A percentile compares a stretch with the other conserved stretches of the same genome.
Conservation (phyloP, 2,888 invertebrate genomes). For the Apotomis betuletana region DNA sequence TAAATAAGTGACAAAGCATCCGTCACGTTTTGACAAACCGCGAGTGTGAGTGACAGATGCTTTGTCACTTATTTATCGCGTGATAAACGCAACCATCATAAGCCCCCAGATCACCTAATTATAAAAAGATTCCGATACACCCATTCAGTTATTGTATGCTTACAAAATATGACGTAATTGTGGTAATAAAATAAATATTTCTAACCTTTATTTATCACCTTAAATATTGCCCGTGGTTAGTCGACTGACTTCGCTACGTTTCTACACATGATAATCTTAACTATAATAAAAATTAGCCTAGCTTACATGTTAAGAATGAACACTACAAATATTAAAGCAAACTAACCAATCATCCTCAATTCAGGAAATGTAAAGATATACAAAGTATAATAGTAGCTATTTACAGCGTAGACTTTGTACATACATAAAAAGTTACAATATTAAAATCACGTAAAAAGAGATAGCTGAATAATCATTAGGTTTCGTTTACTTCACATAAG, state of each 20-base stretch:
- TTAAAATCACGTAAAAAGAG: constrained; percentile 25
- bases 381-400: constrained; percentile 61
- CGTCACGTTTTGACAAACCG: too few relatives aligned
- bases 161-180: constrained; percentile 43
- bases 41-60: too few relatives aligned
- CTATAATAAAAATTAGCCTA: constrained; percentile 48
- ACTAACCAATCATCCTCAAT: constrained; percentile 68
- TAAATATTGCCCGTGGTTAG: constrained; percentile 53
- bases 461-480: constrained; percentile 11
- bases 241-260: constrained; percentile 48
- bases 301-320: constrained; percentile 50
- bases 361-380: constrained; percentile 69
- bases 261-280: constrained; percentile 51
- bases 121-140: constrained; percentile 22
- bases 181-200: constrained; percentile 55
- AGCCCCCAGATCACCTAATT: background rate
- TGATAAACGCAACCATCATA: too few relatives aligned
- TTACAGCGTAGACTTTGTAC: constrained; percentile 65
- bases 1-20: too few relatives aligned
- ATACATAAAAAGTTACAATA: constrained; percentile 26
- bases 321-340: constrained; percentile 72
- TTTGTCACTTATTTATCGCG: too few relatives aligned
- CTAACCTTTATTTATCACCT: constrained; percentile 54
- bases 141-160: constrained; percentile 25
- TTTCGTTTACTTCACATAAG: constrained; percentile 26